phyloP scores from a whole-genome alignment of 2,888 invertebrate genomes.

The Dusona sp. region DNA sequence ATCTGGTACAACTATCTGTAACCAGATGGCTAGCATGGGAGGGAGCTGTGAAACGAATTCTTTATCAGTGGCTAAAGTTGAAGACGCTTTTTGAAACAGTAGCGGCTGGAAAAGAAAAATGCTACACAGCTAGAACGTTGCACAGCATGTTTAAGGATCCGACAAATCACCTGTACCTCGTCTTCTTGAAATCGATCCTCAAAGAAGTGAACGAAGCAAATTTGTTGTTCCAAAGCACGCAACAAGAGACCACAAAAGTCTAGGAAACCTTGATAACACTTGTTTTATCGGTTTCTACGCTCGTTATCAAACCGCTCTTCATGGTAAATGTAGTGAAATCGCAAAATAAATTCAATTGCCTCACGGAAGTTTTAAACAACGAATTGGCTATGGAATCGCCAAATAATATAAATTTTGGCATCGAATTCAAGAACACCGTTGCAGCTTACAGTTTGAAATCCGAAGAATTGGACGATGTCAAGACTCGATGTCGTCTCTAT shows the following conservation, averaged over 20 bases:
- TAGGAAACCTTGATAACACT: slow-evolving; percentile 64
- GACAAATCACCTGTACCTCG: slow-evolving; percentile 66
- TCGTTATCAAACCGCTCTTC: slow-evolving; percentile 2
- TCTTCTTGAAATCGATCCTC: slow-evolving; percentile 66
- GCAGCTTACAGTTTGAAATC: slow-evolving; percentile 41
- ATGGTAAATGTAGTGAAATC: not conserved
- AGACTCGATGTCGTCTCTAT: slow-evolving; percentile 61
- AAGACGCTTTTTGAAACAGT: slow-evolving; percentile 70
- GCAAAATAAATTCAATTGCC: not conserved
- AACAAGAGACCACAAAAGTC: slow-evolving; percentile 64
- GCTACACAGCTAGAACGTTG: slow-evolving; percentile 69
- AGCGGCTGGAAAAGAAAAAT: slow-evolving; percentile 64
- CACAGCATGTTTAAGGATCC: slow-evolving; percentile 68
- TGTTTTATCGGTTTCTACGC: slow-evolving; percentile 54
- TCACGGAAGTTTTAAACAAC: not conserved
- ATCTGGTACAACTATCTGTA: slow-evolving; percentile 68
- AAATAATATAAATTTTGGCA: slow-evolving; percentile 15
- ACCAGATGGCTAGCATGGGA: slow-evolving; percentile 74
- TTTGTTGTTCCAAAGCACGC: slow-evolving; percentile 67
- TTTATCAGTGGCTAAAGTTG: slow-evolving; percentile 73
- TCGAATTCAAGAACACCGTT: slow-evolving; percentile 43
- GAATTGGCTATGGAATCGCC: not conserved
- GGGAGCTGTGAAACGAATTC: slow-evolving; percentile 68
- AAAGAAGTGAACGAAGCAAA: slow-evolving; percentile 61
- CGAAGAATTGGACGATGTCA: slow-evolving; percentile 56